phyloP scores from a whole-genome alignment of 2,113 vertebrate species.

The Todiramphus saurophagus region DNA sequence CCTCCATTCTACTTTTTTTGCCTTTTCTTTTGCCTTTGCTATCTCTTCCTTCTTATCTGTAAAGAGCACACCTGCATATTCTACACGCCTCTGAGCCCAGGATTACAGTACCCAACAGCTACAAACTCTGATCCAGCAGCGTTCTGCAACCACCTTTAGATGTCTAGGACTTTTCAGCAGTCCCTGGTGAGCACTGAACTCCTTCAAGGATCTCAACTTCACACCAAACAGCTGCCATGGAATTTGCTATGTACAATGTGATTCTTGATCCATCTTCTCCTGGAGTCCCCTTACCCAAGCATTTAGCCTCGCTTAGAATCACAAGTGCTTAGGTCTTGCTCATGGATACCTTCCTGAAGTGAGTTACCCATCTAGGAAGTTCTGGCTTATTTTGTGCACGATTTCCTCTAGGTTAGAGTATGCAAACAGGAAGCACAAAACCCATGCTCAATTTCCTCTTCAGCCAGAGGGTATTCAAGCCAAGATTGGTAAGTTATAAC shows the following conservation, averaged over 20 bases:
- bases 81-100: neutral
- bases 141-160: neutral
- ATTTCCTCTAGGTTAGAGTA: neutral
- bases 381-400: neutral
- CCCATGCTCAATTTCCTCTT: neutral
- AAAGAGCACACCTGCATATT: neutral
- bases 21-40: neutral
- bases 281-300: neutral
- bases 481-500: neutral
- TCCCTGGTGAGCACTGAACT: neutral
- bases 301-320: neutral
- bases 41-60: neutral
- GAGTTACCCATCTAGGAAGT: neutral
- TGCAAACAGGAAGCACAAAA: neutral
- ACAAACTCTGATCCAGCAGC: neutral
- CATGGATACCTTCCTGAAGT: neutral
- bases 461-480: neutral
- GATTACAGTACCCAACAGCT: neutral
- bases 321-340: neutral
- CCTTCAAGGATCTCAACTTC: neutral
- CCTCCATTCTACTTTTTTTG: neutral
- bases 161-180: neutral
- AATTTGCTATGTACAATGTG: neutral
- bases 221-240: neutral
- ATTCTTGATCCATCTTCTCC: neutral